phyloP scores from a whole-genome alignment of 2,888 invertebrate genomes.

The Plemyria rubiginata region DNA sequence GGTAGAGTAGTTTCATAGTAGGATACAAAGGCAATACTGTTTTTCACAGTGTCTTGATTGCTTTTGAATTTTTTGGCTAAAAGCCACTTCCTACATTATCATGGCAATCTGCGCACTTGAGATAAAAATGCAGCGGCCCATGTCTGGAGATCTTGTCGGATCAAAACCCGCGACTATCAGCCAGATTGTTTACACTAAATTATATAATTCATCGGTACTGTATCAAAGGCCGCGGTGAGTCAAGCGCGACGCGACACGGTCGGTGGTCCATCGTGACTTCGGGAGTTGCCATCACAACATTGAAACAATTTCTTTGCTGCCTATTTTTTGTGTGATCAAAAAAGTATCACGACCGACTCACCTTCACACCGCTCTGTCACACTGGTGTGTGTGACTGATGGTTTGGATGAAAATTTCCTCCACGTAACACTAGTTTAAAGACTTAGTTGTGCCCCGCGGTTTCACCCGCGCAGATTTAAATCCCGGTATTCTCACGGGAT shows the following conservation, averaged over 20 bases:
- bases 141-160: conserved; percentile 3
- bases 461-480: too few species aligned
- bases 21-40: too few species aligned
- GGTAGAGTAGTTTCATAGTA: too few species aligned
- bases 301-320: background rate
- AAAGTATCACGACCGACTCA: too few species aligned
- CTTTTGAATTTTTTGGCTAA: background rate
- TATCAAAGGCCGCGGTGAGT: conserved; percentile 38
- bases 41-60: too few species aligned
- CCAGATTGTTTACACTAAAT: conserved; percentile 37
- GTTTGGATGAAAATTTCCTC: too few species aligned
- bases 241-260: conserved; percentile 42
- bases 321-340: background rate
- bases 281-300: conserved; percentile 28
- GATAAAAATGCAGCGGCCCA: conserved; percentile 2
- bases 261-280: conserved; percentile 27
- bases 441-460: too few species aligned
- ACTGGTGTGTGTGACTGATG: too few species aligned
- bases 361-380: too few species aligned
- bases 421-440: too few species aligned
- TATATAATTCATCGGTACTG: conserved; percentile 39
- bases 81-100: background rate
- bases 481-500: too few species aligned
- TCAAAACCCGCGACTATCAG: conserved; percentile 11
- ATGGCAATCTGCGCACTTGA: conserved; percentile 8